A percentile compares a stretch with the other conserved stretches of the same genome.
Evolutionary conservation across 2,888 invertebrate genomes (phyloP).

Genomic region (Ectemnius lituratus): DNA sequence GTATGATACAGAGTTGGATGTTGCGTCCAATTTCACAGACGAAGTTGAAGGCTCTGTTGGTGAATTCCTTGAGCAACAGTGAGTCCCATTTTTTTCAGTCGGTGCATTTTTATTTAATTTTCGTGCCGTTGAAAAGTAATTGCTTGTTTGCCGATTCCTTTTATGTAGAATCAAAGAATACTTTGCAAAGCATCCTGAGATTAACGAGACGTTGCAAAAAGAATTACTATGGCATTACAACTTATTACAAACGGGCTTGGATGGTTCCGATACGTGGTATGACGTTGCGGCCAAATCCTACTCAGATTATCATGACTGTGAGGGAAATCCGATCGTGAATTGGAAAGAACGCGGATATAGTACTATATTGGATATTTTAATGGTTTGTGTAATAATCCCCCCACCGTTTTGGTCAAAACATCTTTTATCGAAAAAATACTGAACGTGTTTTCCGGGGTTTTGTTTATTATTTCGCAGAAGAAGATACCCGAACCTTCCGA

Average conservation of each 20-base stretch:
- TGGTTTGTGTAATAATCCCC: slow-evolving; percentile 53
- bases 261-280: slow-evolving; percentile 59
- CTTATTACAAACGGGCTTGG: slow-evolving; percentile 26
- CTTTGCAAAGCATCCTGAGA: slow-evolving; percentile 45
- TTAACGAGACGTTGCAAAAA: slow-evolving; percentile 37
- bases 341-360: slow-evolving; percentile 69
- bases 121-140: not conserved
- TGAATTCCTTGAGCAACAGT: slow-evolving; percentile 66
- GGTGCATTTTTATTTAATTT: not conserved
- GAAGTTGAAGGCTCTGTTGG: slow-evolving; percentile 63
- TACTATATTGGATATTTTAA: slow-evolving; percentile 68
- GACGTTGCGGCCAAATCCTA: slow-evolving; percentile 36
- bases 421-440: too few relatives aligned
- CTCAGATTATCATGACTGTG: slow-evolving; percentile 15
- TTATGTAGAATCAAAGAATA: slow-evolving; percentile 41
- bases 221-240: slow-evolving; percentile 41
- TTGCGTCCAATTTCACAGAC: not conserved
- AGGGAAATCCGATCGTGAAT: slow-evolving; percentile 59
- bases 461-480: slow-evolving; percentile 57
- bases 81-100: slow-evolving; percentile 6
- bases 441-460: not conserved
- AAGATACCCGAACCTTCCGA: slow-evolving; percentile 66
- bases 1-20: not conserved
- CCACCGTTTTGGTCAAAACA: too few relatives aligned
- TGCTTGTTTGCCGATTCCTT: not conserved